A percentile compares a stretch with the other conserved stretches of the same genome.
Conservation (phyloP, 2,888 invertebrate genomes). For the Melitaea athalia region DNA sequence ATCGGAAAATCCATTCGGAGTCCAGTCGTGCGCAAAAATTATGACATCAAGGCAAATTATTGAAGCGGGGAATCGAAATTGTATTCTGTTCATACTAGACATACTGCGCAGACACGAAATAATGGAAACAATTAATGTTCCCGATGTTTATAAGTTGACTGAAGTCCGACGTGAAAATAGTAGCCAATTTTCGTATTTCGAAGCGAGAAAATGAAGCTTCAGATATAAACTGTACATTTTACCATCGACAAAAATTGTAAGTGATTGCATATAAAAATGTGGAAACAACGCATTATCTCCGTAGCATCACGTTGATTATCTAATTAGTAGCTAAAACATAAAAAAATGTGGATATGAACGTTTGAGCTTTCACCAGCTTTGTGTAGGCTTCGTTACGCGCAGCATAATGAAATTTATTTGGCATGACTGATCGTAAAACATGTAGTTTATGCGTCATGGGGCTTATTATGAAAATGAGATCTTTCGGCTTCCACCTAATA, state of each 20-base stretch:
- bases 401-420: slow-evolving; percentile 63
- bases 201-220: not conserved
- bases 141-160: slow-evolving; percentile 11
- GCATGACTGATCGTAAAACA: slow-evolving; percentile 65
- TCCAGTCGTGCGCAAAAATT: slow-evolving; percentile 72
- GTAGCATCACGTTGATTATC: slow-evolving; percentile 3
- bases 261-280: not conserved
- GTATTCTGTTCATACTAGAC: slow-evolving; percentile 37
- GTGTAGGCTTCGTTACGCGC: slow-evolving; percentile 44
- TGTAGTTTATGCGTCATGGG: slow-evolving; percentile 63
- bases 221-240: not conserved
- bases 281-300: not conserved
- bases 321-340: slow-evolving; percentile 29
- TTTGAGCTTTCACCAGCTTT: slow-evolving; percentile 50
- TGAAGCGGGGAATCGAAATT: slow-evolving; percentile 48
- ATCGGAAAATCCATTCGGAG: slow-evolving; percentile 74
- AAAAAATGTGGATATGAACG: slow-evolving; percentile 29
- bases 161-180: slow-evolving; percentile 9
- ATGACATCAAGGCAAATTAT: slow-evolving; percentile 75
- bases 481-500: slow-evolving; percentile 65
- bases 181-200: slow-evolving; percentile 5
- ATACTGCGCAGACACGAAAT: slow-evolving; percentile 29
- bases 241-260: not conserved
- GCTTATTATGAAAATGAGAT: slow-evolving; percentile 62
- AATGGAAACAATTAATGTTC: slow-evolving; percentile 29